A percentile compares a stretch with the other conserved stretches of the same genome.
phyloP scores from a whole-genome alignment of 2,797 vertebrate species.

The Champsocephalus esox region DNA sequence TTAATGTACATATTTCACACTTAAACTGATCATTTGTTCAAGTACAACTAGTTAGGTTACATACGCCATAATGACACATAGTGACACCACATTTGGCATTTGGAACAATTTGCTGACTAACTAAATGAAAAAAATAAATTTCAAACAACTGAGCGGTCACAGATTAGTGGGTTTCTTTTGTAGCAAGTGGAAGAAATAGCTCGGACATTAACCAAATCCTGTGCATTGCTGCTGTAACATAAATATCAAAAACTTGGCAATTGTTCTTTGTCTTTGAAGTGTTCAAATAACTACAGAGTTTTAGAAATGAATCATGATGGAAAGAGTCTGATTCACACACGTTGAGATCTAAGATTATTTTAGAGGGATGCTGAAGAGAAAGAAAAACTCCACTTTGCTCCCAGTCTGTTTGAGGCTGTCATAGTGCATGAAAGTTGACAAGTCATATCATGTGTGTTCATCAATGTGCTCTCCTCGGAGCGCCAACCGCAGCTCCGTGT shows the following conservation, averaged over 20 bases:
- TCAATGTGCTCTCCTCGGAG: constrained; percentile 55
- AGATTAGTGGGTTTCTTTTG: constrained; percentile 53
- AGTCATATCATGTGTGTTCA: constrained; percentile 74
- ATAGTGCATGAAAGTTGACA: constrained; percentile 68
- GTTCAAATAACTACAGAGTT: constrained; percentile 27
- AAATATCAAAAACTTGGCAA: constrained; percentile 68
- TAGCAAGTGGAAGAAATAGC: constrained; percentile 43
- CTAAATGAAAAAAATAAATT: constrained; percentile 46
- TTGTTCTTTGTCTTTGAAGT: constrained; percentile 39
- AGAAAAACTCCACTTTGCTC: constrained; percentile 27
- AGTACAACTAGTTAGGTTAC: constrained; percentile 1
- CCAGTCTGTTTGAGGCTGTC: constrained; percentile 57
- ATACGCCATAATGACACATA: background rate
- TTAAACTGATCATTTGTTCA: background rate
- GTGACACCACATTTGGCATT: constrained; percentile 34
- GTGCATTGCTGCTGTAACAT: constrained; percentile 72
- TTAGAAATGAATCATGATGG: constrained; percentile 16
- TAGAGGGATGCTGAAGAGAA: constrained; percentile 11
- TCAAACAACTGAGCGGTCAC: constrained; percentile 52
- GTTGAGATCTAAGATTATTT: constrained; percentile 34
- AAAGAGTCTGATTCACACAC: constrained; percentile 34
- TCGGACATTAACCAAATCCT: constrained; percentile 71
- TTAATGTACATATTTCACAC: constrained; percentile 6
- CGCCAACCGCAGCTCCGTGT: constrained; percentile 47
- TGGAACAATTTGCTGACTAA: constrained; percentile 19